Conservation (phyloP, 2,113 vertebrate species). For the Syrmaticus mikado region DNA sequence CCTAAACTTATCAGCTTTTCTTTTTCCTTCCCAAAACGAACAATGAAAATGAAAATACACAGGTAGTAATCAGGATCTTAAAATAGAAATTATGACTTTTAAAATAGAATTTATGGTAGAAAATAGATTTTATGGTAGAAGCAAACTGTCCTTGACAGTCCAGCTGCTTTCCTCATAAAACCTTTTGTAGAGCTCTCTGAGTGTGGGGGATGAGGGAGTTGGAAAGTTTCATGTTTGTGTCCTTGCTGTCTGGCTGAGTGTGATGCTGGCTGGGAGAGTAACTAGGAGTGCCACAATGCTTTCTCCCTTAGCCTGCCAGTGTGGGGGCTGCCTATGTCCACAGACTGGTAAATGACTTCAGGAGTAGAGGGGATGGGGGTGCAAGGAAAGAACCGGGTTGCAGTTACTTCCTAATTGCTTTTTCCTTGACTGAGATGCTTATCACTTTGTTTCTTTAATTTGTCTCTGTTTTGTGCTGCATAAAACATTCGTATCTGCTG, state of each 20-base stretch:
- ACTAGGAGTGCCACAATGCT: neutral
- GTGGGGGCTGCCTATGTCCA: accelerated
- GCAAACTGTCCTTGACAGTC: neutral
- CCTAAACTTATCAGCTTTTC: neutral
- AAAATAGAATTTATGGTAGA: neutral
- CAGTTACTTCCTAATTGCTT: neutral
- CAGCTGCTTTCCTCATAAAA: conserved; percentile 19
- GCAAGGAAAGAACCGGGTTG: neutral
- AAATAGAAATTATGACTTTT: neutral
- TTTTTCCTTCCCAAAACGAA: neutral
- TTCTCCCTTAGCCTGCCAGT: neutral
- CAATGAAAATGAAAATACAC: neutral
- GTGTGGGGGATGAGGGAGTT: neutral
- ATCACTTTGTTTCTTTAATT: neutral
- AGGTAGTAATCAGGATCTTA: neutral
- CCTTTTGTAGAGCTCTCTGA: neutral
- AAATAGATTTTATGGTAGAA: neutral
- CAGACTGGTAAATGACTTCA: accelerated
- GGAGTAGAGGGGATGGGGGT: neutral
- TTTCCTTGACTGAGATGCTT: accelerated
- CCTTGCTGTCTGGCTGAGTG: neutral
- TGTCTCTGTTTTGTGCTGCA: neutral
- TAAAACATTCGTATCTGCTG: accelerated
- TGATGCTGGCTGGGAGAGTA: conserved; percentile 3
- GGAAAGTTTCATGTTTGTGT: neutral